Evolutionary conservation across 2,888 invertebrate genomes (phyloP).

Genomic region (Priocnemis perturbator): DNA sequence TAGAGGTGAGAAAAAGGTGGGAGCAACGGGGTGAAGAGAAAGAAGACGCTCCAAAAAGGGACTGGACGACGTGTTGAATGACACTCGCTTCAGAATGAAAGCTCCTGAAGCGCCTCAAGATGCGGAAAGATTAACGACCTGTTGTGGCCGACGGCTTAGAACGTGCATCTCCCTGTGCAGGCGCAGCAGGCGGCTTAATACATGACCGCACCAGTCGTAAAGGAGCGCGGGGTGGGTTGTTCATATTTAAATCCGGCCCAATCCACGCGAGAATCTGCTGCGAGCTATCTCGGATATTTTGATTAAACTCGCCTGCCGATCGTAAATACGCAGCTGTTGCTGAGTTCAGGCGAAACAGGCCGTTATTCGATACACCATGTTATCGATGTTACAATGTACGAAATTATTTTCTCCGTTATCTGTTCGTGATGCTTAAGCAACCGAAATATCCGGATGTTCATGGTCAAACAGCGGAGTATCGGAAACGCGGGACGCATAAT

Average conservation of each 20-base stretch:
- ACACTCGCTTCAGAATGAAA: constrained; percentile 21
- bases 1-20: neutral
- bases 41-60: neutral
- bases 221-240: constrained; percentile 19
- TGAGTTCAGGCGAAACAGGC: too few relatives aligned
- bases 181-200: constrained; percentile 23
- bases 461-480: too few relatives aligned
- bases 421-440: too few relatives aligned
- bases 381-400: too few relatives aligned
- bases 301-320: too few relatives aligned
- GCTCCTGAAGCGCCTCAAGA: constrained; percentile 21
- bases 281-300: too few relatives aligned
- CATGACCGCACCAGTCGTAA: constrained; percentile 21
- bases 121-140: constrained; percentile 44
- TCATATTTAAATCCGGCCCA: constrained; percentile 3
- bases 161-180: constrained; percentile 12
- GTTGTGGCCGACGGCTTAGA: constrained; percentile 36
- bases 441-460: too few relatives aligned
- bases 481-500: too few relatives aligned
- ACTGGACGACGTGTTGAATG: constrained; percentile 18
- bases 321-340: too few relatives aligned
- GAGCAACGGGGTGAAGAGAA: neutral
- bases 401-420: too few relatives aligned
- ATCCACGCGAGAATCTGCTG: neutral
- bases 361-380: too few relatives aligned